Evolutionary conservation across 2,113 vertebrate species (phyloP).

Genomic region (Polypterus bichir): DNA sequence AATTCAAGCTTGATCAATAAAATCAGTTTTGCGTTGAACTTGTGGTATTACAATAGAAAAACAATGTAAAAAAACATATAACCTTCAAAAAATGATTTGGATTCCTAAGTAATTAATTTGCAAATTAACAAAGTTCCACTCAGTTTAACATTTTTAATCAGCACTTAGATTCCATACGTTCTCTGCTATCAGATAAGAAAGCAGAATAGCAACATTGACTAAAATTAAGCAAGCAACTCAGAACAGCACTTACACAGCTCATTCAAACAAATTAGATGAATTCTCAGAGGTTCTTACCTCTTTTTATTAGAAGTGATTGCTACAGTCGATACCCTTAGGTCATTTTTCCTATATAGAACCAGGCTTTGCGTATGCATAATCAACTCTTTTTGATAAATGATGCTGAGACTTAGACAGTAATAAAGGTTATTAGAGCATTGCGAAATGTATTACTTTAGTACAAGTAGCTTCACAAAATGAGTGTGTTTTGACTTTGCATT

Average conservation of each 20-base stretch:
- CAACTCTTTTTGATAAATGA: slow-evolving; percentile 2
- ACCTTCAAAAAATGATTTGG: no score
- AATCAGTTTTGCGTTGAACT: no score
- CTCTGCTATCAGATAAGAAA: no score
- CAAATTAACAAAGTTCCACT: no score
- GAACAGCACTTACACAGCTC: slow-evolving; percentile 33
- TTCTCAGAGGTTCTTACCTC: slow-evolving; percentile 17
- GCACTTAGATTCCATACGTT: no score
- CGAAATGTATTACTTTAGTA: background rate
- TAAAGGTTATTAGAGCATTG: slow-evolving; percentile 4
- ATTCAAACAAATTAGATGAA: slow-evolving; percentile 45
- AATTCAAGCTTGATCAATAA: no score
- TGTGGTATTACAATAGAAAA: no score
- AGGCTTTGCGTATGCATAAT: background rate
- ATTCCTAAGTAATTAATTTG: no score
- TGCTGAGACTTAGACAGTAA: slow-evolving; percentile 1
- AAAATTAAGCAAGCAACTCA: slow-evolving; percentile 7
- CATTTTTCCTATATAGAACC: background rate
- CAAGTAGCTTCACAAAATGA: background rate
- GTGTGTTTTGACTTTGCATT: slow-evolving; percentile 1
- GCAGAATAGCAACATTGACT: no score
- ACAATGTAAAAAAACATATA: no score
- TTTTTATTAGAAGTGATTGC: slow-evolving; percentile 8
- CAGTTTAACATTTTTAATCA: no score
- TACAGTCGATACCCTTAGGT: background rate